These are phyloP conservation scores for Lycodopsis pacificus DNA, from an alignment of 2,797 vertebrate genomes.

Conservation along the genomic window DNA sequence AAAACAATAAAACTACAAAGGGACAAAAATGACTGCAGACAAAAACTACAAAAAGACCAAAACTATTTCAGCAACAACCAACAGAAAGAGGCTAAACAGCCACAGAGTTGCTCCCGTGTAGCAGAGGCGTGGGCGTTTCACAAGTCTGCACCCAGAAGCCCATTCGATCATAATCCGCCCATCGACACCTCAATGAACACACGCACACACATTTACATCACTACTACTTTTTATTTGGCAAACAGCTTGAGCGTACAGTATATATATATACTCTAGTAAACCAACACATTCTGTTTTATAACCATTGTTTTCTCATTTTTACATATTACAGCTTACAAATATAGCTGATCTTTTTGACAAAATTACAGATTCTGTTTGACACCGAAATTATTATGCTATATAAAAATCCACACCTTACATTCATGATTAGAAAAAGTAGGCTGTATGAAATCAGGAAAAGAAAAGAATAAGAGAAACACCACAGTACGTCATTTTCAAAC, in stretches of 20 bases:
- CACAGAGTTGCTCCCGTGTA: neutral
- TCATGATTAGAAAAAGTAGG: slow-evolving; percentile 87
- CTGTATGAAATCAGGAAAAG: slow-evolving; percentile 79
- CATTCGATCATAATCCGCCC: neutral
- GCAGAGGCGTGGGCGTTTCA: no score
- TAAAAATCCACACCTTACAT: slow-evolving; percentile 87
- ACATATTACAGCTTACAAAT: slow-evolving; percentile 91
- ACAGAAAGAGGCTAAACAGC: neutral
- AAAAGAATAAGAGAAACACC: slow-evolving; percentile 76
- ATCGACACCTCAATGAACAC: slow-evolving; percentile 18
- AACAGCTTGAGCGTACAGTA: slow-evolving; percentile 89
- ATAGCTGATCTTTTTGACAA: slow-evolving; percentile 90
- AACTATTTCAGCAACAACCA: no score
- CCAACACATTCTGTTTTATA: slow-evolving; percentile 86
- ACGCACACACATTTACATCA: slow-evolving; percentile 68
- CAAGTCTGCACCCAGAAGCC: no score
- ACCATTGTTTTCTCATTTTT: slow-evolving; percentile 84
- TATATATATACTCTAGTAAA: slow-evolving; percentile 78
- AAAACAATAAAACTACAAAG: no score
- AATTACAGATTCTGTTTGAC: slow-evolving; percentile 85
- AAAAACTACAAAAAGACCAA: no score
- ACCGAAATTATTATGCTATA: slow-evolving; percentile 86
- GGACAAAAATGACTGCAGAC: no score
- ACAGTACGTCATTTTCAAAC: slow-evolving; percentile 81
- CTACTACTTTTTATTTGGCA: slow-evolving; percentile 88